These are phyloP conservation scores for Centroberyx gerrardi DNA, from an alignment of 2,797 vertebrate genomes.

Conservation along the genomic window DNA sequence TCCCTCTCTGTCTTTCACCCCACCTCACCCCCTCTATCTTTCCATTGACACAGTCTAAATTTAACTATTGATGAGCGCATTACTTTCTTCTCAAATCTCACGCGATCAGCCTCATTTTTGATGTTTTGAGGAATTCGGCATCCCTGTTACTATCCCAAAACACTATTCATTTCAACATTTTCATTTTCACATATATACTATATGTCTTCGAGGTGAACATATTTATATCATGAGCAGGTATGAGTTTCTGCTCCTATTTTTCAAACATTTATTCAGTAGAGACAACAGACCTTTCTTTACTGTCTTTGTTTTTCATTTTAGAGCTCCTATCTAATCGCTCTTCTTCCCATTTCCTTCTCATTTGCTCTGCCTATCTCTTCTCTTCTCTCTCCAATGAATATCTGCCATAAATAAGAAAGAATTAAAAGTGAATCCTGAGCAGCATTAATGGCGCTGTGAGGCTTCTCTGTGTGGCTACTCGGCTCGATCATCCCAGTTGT, in stretches of 20 bases:
- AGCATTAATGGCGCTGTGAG: conserved; percentile 74
- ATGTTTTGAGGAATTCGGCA: too few relatives aligned
- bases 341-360: conserved; percentile 40
- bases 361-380: conserved; percentile 40
- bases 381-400: conserved; percentile 61
- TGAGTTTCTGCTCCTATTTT: background rate
- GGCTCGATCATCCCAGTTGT: conserved; percentile 68
- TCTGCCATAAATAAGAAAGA: conserved; percentile 76
- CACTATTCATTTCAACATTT: too few relatives aligned
- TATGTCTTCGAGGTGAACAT: background rate
- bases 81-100: too few relatives aligned
- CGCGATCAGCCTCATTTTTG: too few relatives aligned
- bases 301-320: conserved; percentile 41
- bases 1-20: background rate
- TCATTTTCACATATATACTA: too few relatives aligned
- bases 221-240: background rate
- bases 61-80: background rate
- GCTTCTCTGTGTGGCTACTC: conserved; percentile 54
- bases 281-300: background rate
- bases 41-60: background rate
- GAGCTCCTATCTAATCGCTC: conserved; percentile 39
- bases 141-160: too few relatives aligned
- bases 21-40: background rate
- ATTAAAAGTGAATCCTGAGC: conserved; percentile 75
- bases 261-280: conserved; percentile 3